A percentile compares a stretch with the other conserved stretches of the same genome.
phyloP scores from a whole-genome alignment of 2,113 vertebrate genomes.

The Prunella himalayana region DNA sequence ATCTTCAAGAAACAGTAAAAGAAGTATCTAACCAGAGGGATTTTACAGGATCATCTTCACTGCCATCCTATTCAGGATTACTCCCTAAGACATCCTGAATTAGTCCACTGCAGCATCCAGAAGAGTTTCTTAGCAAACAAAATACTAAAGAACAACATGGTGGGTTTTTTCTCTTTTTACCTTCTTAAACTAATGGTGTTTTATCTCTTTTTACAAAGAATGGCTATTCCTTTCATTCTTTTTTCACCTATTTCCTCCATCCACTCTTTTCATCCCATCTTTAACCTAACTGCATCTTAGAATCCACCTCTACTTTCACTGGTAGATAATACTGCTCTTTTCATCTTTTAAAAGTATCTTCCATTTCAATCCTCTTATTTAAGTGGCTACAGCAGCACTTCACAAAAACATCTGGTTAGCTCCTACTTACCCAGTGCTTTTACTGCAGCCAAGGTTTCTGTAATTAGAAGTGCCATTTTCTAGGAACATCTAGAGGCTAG shows the following conservation, averaged over 20 bases:
- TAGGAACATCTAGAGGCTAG: not conserved
- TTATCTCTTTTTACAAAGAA: not conserved
- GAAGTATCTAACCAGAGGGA: not conserved
- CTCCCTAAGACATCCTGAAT: not conserved
- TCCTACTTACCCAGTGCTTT: not conserved
- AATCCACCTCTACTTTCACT: not conserved
- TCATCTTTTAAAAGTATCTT: not conserved
- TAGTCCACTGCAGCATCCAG: not conserved
- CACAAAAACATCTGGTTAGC: not conserved
- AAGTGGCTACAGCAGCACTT: not conserved
- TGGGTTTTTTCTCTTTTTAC: accelerated
- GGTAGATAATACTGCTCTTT: not conserved
- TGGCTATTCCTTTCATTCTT: not conserved
- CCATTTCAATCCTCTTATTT: not conserved
- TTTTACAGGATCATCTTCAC: not conserved
- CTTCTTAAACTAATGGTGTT: not conserved
- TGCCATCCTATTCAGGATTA: not conserved
- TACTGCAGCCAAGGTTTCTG: not conserved
- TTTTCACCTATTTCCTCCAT: not conserved
- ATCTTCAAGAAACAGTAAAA: not conserved
- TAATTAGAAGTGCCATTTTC: not conserved
- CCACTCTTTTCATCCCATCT: not conserved
- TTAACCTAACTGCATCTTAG: not conserved
- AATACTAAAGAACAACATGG: not conserved
- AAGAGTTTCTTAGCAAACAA: not conserved